Conservation (phyloP, 2,888 invertebrate genomes). For the Incurvaria masculella region DNA sequence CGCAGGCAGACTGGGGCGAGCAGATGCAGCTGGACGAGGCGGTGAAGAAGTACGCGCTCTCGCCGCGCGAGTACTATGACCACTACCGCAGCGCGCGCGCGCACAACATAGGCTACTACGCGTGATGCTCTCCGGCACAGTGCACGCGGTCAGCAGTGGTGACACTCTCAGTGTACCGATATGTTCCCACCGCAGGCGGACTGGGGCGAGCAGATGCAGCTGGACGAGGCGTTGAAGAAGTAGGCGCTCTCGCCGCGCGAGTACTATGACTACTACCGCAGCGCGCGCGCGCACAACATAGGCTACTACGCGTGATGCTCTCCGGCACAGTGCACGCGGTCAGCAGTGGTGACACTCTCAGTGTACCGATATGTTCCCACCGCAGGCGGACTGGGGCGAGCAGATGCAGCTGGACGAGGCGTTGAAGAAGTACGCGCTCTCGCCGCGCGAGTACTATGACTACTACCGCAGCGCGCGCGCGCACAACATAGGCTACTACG, state of each 20-base stretch:
- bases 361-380: too few species aligned
- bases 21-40: slow-evolving; percentile 39
- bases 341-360: too few species aligned
- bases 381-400: slow-evolving; percentile 50
- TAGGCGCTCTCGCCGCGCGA: slow-evolving; percentile 34
- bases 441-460: slow-evolving; percentile 39
- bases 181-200: too few species aligned
- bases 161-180: too few species aligned
- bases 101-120: slow-evolving; percentile 42
- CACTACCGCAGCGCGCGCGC: slow-evolving; percentile 46
- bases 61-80: slow-evolving; percentile 39
- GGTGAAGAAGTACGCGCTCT: slow-evolving; percentile 37
- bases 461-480: slow-evolving; percentile 46
- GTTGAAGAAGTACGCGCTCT: slow-evolving; percentile 37
- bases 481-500: slow-evolving; percentile 42
- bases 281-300: slow-evolving; percentile 42
- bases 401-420: slow-evolving; percentile 39
- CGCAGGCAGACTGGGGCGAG: slow-evolving; percentile 50
- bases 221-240: slow-evolving; percentile 44
- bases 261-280: slow-evolving; percentile 46
- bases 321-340: too few species aligned
- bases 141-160: too few species aligned
- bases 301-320: slow-evolving; percentile 43
- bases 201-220: slow-evolving; percentile 44
- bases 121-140: too few species aligned